Evolutionary conservation across 2,888 invertebrate species (phyloP), one percentile per base, ranked within the genome.

Genomic region (Drosophila antonietae): DNA sequence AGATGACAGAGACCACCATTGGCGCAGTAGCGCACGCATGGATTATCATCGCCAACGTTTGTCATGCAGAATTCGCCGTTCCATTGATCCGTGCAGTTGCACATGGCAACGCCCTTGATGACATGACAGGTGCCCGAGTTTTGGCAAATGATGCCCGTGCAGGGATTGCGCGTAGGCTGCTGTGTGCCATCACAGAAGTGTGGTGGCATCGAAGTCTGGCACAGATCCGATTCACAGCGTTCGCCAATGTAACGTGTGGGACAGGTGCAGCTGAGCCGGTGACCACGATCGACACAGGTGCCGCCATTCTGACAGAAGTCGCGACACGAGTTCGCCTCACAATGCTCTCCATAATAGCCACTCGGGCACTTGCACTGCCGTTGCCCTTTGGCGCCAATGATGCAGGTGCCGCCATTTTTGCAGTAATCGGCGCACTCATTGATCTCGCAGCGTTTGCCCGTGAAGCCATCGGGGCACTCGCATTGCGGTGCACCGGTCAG

Each of bases 1-100:
- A 94, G 91, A 31, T 93, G 92, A 89, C 96, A 96, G 63, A 94
- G 92, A 0, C 94, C 95, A 55, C 93, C 93, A 78, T 95, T 94
- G 73, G 93, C 91, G 81, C 95, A 95, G 68, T 93, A 93, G 43
- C 93, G 92, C 12, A 91, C 91, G 91, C 96, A 96, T 0, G 95
- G 95, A 93, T 95, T 95, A 82, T 94, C 94, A 80, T 94, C 94
- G 0, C 94, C 94, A 66, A 95, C 93, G 89, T 94, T 94, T 72
- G 91, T 88, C 87, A 94, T 94, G 87, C 95, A 95, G 59, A 93
- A 93, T 33, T 92, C 90, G 23, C 95, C 95, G 65, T 94, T 94
- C 93, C 93, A 95, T 47, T 93, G 93, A 33, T 93, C 92, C 0
- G 93, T 91, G 83, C 95, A 95, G 67, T 94, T 93, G 89, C 95